Evolutionary conservation across 2,797 vertebrate genomes (phyloP), one percentile per base, ranked within the genome.

Genomic region (Aplochiton taeniatus): DNA sequence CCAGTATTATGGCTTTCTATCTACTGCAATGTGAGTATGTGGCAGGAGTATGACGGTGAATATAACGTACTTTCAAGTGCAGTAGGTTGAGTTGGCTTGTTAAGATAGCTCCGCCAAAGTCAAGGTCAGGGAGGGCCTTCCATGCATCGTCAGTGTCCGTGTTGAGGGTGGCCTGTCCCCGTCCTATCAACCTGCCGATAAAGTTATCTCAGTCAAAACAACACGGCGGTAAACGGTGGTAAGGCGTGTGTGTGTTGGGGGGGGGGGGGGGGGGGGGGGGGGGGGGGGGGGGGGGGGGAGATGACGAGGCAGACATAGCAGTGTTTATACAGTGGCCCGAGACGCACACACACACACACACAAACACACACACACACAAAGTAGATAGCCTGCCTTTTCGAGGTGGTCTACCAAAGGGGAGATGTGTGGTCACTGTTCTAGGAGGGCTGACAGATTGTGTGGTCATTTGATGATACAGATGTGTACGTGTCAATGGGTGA

Each of bases 361-460:
- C 52, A 66, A 65, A 72, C 68, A 12, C 44, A 66, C 71, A 83
- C 69, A 75, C 58, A 78, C 78, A 73, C 75, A 63, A 47, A 10
- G n/a, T 1, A 1, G 1, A 17, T 4, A 81, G 76, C 61, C 44
- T 73, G 56, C 68, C 74, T 65, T 63, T 45, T 51, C 77, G 87
- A 81, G 87, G 89, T 90, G 87, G 89, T 90, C 89, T 78, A 55
- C 71, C 68, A n/a, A 61, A 71, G 72, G 19, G 75, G 86, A 87
- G 78, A 75, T 78, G 78, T 82, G 78, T 73, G 79, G 79, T 31
- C 6, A 6, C 31, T 31, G 31, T 31, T 31, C 86, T 73, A 69
- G 60, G 75, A 72, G 78, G 65, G 70, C 72, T 77, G 71, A 84
- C 75, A 83, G 18, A 77, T 83, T 84, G 76, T 74, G 59, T 68